These are phyloP conservation scores for Heterotis niloticus DNA, from an alignment of 2,113 vertebrate species.

Conservation along the genomic window DNA sequence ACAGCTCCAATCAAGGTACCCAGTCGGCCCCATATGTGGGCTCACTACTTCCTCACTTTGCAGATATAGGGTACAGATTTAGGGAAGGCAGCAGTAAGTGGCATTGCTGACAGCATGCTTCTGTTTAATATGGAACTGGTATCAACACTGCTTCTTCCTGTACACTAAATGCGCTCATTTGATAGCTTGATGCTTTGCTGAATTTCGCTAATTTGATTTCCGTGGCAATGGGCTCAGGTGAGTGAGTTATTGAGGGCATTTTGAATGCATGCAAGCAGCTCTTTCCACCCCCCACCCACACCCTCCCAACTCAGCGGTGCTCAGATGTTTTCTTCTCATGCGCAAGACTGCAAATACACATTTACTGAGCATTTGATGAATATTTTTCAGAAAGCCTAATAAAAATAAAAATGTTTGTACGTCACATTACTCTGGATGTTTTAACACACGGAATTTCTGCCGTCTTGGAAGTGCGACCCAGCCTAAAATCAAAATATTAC, in stretches of 20 bases:
- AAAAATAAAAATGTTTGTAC: slow-evolving; percentile 7
- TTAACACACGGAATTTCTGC: not conserved
- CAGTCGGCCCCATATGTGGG: no score
- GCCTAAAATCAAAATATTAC: not conserved
- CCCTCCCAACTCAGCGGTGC: not conserved
- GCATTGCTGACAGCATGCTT: no score
- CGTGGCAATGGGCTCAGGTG: not conserved
- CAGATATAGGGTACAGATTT: not conserved
- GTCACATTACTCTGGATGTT: not conserved
- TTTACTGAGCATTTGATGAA: not conserved
- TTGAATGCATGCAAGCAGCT: not conserved
- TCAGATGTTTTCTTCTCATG: not conserved
- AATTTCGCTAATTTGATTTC: slow-evolving; percentile 24
- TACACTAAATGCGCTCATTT: not conserved
- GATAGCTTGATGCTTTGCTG: not conserved
- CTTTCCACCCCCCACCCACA: not conserved
- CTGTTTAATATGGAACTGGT: not conserved
- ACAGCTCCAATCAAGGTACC: slow-evolving; percentile 92
- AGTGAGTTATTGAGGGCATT: slow-evolving; percentile 3
- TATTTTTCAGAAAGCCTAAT: not conserved
- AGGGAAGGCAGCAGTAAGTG: not conserved
- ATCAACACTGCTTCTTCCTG: not conserved
- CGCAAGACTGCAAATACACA: not conserved
- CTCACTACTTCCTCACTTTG: not conserved
- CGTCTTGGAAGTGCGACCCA: not conserved